Percentiles rank a stretch among this genome's conserved stretches.
phyloP scores from a whole-genome alignment of 2,888 invertebrate genomes.

The Tenodera sinensis region DNA sequence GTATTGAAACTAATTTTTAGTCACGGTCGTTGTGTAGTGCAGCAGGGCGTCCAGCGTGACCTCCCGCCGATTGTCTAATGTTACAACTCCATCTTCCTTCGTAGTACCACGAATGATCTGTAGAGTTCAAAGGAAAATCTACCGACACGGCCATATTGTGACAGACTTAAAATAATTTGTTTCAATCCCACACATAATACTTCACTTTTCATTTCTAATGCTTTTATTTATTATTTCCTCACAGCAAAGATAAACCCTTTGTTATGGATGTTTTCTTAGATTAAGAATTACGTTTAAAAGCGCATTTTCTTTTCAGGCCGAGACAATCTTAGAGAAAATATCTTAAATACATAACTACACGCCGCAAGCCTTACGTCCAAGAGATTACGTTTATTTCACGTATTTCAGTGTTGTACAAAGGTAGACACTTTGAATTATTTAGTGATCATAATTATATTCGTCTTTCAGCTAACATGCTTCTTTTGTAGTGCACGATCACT shows the following conservation, averaged over 20 bases:
- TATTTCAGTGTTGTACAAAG: too few relatives aligned
- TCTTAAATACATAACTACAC: too few relatives aligned
- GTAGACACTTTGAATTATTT: too few relatives aligned
- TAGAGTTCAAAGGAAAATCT: neutral
- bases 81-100: neutral
- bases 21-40: neutral
- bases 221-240: neutral
- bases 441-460: too few relatives aligned
- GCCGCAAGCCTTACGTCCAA: too few relatives aligned
- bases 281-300: neutral
- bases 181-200: neutral
- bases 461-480: too few relatives aligned
- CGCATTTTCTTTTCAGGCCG: neutral
- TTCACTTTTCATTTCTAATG: neutral
- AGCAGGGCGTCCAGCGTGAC: neutral
- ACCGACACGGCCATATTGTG: neutral
- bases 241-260: neutral
- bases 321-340: neutral
- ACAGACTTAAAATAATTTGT: neutral
- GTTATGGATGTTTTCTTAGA: neutral
- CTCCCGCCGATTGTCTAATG: neutral
- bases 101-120: neutral
- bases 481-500: too few relatives aligned
- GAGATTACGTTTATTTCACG: too few relatives aligned
- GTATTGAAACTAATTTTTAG: neutral